These are phyloP conservation scores for Temnothorax nylanderi DNA, from an alignment of 1,140 invertebrate genomes.

Conservation along the genomic window DNA sequence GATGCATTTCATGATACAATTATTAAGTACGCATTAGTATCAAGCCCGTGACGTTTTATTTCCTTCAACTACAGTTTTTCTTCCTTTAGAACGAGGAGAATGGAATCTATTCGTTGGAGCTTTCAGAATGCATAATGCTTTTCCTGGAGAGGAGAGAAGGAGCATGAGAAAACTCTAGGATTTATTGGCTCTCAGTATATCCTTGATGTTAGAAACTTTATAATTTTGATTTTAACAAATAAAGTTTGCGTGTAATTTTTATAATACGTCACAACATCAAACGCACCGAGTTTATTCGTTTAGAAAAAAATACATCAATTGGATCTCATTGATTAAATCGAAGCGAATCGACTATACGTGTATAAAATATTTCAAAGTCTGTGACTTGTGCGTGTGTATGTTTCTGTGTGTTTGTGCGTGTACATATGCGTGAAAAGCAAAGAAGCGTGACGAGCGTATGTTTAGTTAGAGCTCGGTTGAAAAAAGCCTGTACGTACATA, in stretches of 20 bases:
- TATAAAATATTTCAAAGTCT: conserved; percentile 10
- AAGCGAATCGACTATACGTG: neutral
- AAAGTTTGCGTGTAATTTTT: neutral
- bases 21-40: neutral
- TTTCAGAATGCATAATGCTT: conserved; percentile 15
- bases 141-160: neutral
- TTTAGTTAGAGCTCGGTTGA: conserved; percentile 23
- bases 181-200: neutral
- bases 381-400: neutral
- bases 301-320: neutral
- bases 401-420: neutral
- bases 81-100: conserved; percentile 10
- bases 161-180: conserved; percentile 2
- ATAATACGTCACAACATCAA: neutral
- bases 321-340: neutral
- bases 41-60: neutral
- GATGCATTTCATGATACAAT: neutral
- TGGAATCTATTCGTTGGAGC: conserved; percentile 9
- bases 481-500: conserved; percentile 19
- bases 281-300: neutral
- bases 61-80: neutral
- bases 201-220: neutral
- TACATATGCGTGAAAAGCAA: conserved; percentile 24
- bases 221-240: neutral
- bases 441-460: neutral